Evolutionary conservation across 2,113 vertebrate species (phyloP).

Genomic region (Lepisosteus osseus): DNA sequence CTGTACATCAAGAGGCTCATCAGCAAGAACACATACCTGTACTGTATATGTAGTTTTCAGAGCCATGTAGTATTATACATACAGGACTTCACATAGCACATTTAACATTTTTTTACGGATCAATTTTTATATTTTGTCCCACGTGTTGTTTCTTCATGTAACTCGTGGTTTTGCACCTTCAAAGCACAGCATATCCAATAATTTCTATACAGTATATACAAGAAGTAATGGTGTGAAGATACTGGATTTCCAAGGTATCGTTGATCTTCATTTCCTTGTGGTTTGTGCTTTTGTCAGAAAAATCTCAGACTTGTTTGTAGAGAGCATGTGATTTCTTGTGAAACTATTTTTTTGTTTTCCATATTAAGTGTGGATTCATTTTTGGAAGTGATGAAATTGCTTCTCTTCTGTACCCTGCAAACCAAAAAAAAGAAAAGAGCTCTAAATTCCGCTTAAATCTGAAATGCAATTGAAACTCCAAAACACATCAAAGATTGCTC

Average conservation of each 20-base stretch:
- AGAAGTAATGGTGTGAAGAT: too few relatives aligned
- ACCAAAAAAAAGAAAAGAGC: conserved; percentile 22
- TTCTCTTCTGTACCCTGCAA: conserved; percentile 33
- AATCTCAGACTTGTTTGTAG: too few relatives aligned
- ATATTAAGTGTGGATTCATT: neutral
- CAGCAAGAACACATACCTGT: neutral
- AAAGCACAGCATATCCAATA: too few relatives aligned
- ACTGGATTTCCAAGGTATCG: too few relatives aligned
- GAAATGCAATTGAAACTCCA: neutral
- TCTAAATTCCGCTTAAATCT: neutral
- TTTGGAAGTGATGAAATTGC: conserved; percentile 8
- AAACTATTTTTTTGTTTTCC: conserved; percentile 1
- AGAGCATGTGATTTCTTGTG: neutral
- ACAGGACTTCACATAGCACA: neutral
- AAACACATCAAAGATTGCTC: too few relatives aligned
- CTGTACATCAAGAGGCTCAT: too few relatives aligned
- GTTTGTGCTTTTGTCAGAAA: too few relatives aligned
- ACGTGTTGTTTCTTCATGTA: too few relatives aligned
- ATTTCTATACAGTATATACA: too few relatives aligned
- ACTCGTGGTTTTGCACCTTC: too few relatives aligned
- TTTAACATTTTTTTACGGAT: neutral
- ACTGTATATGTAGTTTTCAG: neutral
- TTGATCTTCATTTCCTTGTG: too few relatives aligned
- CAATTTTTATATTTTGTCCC: neutral
- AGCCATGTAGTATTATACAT: neutral